Evolutionary conservation across 2,888 invertebrate genomes (phyloP).

Genomic region (Dasysyrphus tricinctus): DNA sequence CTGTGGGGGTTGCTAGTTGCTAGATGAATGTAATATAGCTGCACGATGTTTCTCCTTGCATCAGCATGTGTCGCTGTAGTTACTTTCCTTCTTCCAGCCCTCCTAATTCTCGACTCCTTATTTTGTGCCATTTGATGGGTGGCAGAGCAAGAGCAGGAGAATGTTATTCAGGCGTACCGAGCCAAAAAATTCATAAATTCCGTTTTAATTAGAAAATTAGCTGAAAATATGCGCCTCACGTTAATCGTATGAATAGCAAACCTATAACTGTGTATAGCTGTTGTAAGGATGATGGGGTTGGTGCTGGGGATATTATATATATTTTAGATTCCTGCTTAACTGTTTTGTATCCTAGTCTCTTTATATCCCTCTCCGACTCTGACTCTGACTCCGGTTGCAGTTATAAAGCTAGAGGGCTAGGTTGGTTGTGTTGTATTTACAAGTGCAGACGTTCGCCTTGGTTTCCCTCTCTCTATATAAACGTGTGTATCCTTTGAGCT

Average conservation of each 20-base stretch:
- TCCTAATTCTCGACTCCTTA: conserved; percentile 10
- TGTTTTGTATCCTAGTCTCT: conserved; percentile 11
- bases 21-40: conserved; percentile 37
- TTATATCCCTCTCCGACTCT: conserved; percentile 11
- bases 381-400: conserved; percentile 37
- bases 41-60: conserved; percentile 66
- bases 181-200: conserved; percentile 83
- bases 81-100: background rate
- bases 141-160: conserved; percentile 1
- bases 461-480: conserved; percentile 7
- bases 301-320: conserved; percentile 53
- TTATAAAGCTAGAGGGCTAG: conserved; percentile 34
- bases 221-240: conserved; percentile 83
- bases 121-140: background rate
- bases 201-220: conserved; percentile 84
- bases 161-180: conserved; percentile 72
- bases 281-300: conserved; percentile 6
- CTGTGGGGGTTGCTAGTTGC: conserved; percentile 12
- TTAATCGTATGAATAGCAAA: conserved; percentile 82
- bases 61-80: conserved; percentile 71
- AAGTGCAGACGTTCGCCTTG: conserved; percentile 27
- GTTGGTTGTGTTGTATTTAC: conserved; percentile 16
- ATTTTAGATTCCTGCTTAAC: conserved; percentile 55
- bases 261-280: conserved; percentile 13
- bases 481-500: conserved; percentile 73